Conservation (phyloP, 2,888 invertebrate species). For the Nezara viridula region DNA sequence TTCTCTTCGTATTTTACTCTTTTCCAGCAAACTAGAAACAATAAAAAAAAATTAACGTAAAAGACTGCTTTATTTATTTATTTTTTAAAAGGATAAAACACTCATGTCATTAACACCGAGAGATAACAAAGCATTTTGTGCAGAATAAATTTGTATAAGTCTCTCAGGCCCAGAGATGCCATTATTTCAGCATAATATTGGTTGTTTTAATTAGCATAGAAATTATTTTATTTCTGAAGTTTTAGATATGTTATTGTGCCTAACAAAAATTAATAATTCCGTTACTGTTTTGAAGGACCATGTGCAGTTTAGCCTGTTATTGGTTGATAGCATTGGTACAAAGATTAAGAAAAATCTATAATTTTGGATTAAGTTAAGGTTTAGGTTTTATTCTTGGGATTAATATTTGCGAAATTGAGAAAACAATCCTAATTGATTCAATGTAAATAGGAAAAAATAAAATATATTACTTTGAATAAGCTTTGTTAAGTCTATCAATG, state of each 20-base stretch:
- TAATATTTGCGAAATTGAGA: no score
- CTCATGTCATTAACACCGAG: no score
- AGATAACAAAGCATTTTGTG: no score
- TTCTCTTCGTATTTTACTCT: conserved; percentile 83
- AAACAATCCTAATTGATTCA: no score
- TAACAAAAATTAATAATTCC: not conserved
- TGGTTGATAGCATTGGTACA: not conserved
- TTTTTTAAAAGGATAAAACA: no score
- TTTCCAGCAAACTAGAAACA: conserved; percentile 74
- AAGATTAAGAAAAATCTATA: not conserved
- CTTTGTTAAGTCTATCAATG: conserved; percentile 81
- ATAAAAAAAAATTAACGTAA: no score
- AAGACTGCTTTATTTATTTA: no score
- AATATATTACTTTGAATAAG: conserved; percentile 78
- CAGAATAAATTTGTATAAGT: no score
- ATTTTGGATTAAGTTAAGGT: not conserved
- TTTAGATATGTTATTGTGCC: not conserved
- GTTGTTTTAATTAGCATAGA: not conserved
- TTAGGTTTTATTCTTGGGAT: no score
- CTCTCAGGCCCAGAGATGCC: no score
- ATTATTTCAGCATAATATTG: no score
- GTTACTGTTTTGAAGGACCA: not conserved
- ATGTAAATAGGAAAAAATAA: not conserved
- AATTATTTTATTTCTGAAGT: not conserved
- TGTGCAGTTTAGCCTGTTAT: not conserved